These are phyloP conservation scores for Ficedula albicollis DNA, from an alignment of 2,797 vertebrate species.

Conservation along the genomic window DNA sequence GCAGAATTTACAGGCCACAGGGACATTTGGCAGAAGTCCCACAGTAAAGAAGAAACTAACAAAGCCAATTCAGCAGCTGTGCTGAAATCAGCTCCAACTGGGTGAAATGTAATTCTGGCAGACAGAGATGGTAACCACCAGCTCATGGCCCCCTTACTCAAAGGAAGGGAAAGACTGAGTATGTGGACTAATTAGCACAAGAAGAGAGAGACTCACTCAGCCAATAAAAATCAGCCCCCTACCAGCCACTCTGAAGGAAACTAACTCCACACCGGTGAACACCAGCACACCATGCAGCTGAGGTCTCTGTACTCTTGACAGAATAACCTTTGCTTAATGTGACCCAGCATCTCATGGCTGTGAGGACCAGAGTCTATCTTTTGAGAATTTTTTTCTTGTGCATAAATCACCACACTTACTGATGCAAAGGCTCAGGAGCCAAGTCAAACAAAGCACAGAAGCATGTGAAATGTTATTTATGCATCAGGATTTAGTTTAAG, in stretches of 20 bases:
- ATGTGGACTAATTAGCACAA: neutral
- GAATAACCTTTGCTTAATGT: neutral
- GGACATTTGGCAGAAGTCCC: neutral
- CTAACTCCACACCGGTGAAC: neutral
- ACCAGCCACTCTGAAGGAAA: neutral
- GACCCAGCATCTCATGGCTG: neutral
- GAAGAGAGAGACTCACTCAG: neutral
- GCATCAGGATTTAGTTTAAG: slow-evolving; percentile 2
- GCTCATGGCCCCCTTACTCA: neutral
- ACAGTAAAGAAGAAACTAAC: neutral
- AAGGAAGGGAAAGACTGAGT: neutral
- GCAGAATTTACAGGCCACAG: neutral
- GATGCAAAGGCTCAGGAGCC: neutral
- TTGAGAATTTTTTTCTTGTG: neutral
- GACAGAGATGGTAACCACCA: neutral
- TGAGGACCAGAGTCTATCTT: neutral
- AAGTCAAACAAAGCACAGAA: neutral
- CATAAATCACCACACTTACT: neutral
- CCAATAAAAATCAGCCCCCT: rapidly evolving
- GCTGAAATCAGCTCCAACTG: neutral
- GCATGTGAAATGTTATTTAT: neutral
- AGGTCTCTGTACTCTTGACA: neutral
- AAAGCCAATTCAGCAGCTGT: neutral
- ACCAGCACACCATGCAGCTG: neutral
- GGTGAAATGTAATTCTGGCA: neutral